These are phyloP conservation scores for Prosapia bicincta DNA, from an alignment of 2,888 invertebrate genomes.

Conservation along the genomic window DNA sequence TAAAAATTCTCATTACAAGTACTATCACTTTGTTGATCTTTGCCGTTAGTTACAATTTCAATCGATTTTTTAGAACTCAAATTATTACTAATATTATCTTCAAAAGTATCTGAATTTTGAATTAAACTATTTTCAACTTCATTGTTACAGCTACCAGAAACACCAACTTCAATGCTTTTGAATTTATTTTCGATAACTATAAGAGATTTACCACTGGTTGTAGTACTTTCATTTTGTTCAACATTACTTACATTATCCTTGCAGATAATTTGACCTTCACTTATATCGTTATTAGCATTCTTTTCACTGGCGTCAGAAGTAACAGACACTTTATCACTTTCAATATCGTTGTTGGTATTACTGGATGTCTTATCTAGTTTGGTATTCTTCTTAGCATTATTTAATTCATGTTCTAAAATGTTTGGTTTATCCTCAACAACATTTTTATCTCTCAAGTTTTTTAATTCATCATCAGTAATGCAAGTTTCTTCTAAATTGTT, in stretches of 20 bases:
- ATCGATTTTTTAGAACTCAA: too few species aligned
- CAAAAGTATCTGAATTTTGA: neutral
- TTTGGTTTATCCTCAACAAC: neutral
- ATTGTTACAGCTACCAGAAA: neutral
- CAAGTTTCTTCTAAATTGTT: neutral
- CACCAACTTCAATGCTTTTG: neutral
- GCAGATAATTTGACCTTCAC: neutral
- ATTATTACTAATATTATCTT: neutral
- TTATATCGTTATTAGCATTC: too few species aligned
- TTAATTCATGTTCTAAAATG: neutral
- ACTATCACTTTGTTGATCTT: too few species aligned
- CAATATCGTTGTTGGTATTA: neutral
- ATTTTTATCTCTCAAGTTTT: neutral
- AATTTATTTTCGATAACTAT: neutral
- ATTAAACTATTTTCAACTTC: neutral
- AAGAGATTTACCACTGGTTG: neutral
- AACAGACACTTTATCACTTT: neutral
- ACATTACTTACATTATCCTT: neutral
- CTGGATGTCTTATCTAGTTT: neutral
- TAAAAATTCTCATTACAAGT: too few species aligned
- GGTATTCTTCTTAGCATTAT: neutral
- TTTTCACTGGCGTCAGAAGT: neutral
- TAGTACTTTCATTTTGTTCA: neutral
- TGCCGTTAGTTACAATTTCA: too few species aligned
- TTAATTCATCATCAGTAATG: neutral